Evolutionary conservation across 2,797 vertebrate species (phyloP).

Genomic region (Enteromius radiatus): DNA sequence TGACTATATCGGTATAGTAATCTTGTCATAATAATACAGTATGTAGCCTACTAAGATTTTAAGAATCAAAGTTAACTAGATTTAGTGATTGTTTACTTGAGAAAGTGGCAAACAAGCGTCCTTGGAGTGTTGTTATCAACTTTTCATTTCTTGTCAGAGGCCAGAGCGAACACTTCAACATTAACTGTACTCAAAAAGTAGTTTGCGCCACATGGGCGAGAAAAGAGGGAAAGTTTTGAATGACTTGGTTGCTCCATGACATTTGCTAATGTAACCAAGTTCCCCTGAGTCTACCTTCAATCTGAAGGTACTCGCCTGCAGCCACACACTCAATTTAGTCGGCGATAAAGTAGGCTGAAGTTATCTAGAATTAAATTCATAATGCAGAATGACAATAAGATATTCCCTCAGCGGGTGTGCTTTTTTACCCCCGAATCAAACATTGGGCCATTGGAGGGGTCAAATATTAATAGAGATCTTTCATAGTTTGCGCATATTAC

Average conservation of each 20-base stretch:
- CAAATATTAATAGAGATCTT: constrained; percentile 62
- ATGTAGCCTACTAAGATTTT: not conserved
- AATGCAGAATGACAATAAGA: constrained; percentile 59
- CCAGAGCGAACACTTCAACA: constrained; percentile 20
- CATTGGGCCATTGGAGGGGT: constrained; percentile 45
- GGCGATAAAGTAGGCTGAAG: constrained; percentile 62
- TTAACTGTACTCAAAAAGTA: constrained; percentile 42
- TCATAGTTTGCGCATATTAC: constrained; percentile 50
- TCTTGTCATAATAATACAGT: not conserved
- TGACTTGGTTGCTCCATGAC: constrained; percentile 56
- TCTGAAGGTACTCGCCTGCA: constrained; percentile 62
- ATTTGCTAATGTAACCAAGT: constrained; percentile 61
- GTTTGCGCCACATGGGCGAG: constrained; percentile 17
- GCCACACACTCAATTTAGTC: constrained; percentile 63
- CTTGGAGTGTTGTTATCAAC: constrained; percentile 49
- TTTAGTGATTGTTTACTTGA: constrained; percentile 22
- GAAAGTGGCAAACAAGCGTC: constrained; percentile 3
- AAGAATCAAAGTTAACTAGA: not conserved
- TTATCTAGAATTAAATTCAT: constrained; percentile 64
- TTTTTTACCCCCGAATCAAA: constrained; percentile 47
- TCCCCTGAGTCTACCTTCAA: constrained; percentile 61
- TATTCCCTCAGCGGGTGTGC: constrained; percentile 49
- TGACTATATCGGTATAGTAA: not conserved
- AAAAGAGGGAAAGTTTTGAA: constrained; percentile 48
- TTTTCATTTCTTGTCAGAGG: constrained; percentile 8